A percentile compares a stretch with the other conserved stretches of the same genome.
These are phyloP conservation scores for Hyphantria cunea DNA, from an alignment of 1,140 invertebrate genomes.

Conservation along the genomic window DNA sequence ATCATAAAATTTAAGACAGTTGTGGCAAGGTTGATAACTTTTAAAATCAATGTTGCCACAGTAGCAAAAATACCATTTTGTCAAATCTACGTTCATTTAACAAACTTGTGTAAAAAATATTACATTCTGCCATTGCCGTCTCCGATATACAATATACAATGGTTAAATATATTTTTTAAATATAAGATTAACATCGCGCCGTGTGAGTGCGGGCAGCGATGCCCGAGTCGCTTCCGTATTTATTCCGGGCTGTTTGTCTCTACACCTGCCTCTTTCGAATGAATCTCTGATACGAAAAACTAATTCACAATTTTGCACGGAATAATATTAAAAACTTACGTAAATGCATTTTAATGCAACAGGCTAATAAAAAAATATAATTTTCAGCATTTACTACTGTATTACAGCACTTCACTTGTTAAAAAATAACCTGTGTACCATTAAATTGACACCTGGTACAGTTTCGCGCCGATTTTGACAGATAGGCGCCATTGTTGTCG, in stretches of 20 bases:
- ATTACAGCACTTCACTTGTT: not conserved
- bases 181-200: constrained; percentile 48
- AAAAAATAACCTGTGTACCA: not conserved
- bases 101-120: constrained; percentile 34
- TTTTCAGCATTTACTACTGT: no score
- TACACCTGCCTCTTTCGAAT: constrained; percentile 61
- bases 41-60: constrained; percentile 5
- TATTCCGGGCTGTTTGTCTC: constrained; percentile 63
- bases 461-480: constrained; percentile 13
- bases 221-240: constrained; percentile 31
- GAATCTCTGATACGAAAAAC: constrained; percentile 49
- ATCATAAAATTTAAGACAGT: no score
- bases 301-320: constrained; percentile 9
- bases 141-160: constrained; percentile 77
- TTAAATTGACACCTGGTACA: constrained; percentile 5
- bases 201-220: constrained; percentile 44
- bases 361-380: no score
- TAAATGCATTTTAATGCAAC: no score
- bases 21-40: not conserved
- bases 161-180: constrained; percentile 66
- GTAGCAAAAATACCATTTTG: not conserved
- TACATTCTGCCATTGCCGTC: constrained; percentile 48
- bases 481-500: constrained; percentile 3
- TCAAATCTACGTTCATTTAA: not conserved
- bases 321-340: not conserved